Conservation (phyloP, 2,797 vertebrate species). For the Hippocampus kuda region DNA sequence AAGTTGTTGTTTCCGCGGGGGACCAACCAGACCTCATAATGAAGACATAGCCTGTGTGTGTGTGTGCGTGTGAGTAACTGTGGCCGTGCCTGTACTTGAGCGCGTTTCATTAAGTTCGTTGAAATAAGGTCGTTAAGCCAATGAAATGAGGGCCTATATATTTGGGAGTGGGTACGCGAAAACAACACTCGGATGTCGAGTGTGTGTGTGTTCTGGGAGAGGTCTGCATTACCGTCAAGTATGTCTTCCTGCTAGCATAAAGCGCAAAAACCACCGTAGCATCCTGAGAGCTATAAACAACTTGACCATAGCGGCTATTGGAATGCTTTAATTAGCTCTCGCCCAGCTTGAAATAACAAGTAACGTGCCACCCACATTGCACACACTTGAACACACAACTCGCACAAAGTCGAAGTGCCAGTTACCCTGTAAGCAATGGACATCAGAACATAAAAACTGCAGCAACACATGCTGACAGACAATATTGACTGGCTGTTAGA, state of each 20-base stretch:
- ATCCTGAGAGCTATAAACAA: slow-evolving; percentile 2
- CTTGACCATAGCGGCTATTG: slow-evolving; percentile 25
- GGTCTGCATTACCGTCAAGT: slow-evolving; percentile 29
- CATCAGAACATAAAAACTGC: not conserved
- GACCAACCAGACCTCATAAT: not conserved
- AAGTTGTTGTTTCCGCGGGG: not conserved
- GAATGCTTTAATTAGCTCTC: slow-evolving; percentile 20
- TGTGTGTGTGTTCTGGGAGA: slow-evolving; percentile 1
- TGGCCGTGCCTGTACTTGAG: not conserved
- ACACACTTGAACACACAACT: not conserved
- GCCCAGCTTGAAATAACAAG: slow-evolving; percentile 2
- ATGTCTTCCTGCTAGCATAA: slow-evolving; percentile 11
- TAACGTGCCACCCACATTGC: not conserved
- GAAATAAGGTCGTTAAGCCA: slow-evolving; percentile 68
- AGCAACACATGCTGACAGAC: not conserved
- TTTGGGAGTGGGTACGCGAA: slow-evolving; percentile 50
- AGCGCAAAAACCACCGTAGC: not conserved
- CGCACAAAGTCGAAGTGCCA: too few relatives aligned
- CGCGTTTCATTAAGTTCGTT: slow-evolving; percentile 63
- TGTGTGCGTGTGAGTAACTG: slow-evolving; percentile 10
- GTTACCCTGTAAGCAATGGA: too few relatives aligned
- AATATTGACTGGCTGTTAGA: not conserved
- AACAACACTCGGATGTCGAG: slow-evolving; percentile 6
- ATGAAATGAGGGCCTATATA: slow-evolving; percentile 65
- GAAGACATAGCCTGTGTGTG: not conserved